phyloP scores from a whole-genome alignment of 2,797 vertebrate species.

The Tenualosa thibaudeaui region DNA sequence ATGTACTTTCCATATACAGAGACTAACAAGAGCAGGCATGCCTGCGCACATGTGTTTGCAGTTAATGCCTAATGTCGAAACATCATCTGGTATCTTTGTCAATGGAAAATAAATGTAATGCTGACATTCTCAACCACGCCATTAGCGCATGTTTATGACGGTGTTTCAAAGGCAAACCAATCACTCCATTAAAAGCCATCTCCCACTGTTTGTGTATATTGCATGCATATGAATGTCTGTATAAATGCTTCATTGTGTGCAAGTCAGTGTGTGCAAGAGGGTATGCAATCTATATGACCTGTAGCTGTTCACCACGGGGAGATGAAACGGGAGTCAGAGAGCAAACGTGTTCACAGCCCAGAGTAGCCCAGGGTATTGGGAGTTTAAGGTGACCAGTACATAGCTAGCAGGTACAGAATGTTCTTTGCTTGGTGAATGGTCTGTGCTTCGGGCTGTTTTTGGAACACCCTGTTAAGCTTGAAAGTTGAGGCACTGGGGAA shows the following conservation, averaged over 20 bases:
- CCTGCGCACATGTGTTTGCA: not conserved
- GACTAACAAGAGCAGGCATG: not conserved
- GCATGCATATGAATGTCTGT: not conserved
- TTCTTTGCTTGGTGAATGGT: not conserved
- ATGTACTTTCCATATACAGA: not conserved
- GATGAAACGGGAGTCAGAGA: not conserved
- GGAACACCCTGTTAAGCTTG: conserved; percentile 1
- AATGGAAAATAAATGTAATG: conserved; percentile 66
- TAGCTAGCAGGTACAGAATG: not conserved
- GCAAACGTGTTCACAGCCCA: not conserved
- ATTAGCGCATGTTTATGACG: conserved; percentile 48
- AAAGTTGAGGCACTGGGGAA: not conserved
- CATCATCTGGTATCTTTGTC: conserved; percentile 33
- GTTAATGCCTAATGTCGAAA: not conserved
- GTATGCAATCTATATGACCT: not conserved
- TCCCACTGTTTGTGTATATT: not conserved
- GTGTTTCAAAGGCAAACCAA: not conserved
- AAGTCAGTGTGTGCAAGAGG: not conserved
- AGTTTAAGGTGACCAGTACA: not conserved
- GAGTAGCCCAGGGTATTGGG: not conserved
- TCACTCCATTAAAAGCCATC: not conserved
- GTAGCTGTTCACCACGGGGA: not conserved
- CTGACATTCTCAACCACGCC: conserved; percentile 59
- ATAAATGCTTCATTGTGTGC: not conserved
- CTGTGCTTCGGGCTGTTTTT: not conserved